Conservation (phyloP, 2,888 invertebrate species). For the Phania funesta region DNA sequence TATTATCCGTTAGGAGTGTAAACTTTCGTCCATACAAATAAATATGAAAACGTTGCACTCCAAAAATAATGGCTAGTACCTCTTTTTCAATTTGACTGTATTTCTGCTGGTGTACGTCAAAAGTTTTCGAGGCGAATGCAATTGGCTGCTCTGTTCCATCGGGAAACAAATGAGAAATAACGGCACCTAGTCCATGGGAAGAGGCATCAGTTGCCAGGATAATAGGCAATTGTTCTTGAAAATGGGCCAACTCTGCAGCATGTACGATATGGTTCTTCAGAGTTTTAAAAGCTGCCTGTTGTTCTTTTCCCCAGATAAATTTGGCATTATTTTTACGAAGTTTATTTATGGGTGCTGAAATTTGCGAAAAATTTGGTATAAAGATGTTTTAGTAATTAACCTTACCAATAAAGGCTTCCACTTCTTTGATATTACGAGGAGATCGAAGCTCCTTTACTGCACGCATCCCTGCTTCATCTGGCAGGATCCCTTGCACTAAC, state of each 20-base stretch:
- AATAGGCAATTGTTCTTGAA: not conserved
- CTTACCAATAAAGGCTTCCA: too few species aligned
- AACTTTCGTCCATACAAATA: too few species aligned
- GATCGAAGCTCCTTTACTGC: slow-evolving; percentile 5
- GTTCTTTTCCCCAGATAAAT: slow-evolving; percentile 9
- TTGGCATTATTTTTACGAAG: slow-evolving; percentile 17
- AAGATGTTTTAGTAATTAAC: too few species aligned
- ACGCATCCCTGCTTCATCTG: slow-evolving; percentile 26
- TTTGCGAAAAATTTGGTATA: slow-evolving; percentile 25
- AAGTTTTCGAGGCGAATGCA: slow-evolving; percentile 24
- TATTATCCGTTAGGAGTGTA: slow-evolving; percentile 35
- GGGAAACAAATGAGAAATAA: slow-evolving; percentile 18
- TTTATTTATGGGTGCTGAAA: slow-evolving; percentile 15
- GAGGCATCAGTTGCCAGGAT: slow-evolving; percentile 1
- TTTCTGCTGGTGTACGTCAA: slow-evolving; percentile 15
- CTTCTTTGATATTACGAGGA: too few species aligned
- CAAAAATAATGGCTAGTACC: slow-evolving; percentile 5
- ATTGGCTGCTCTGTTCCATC: slow-evolving; percentile 34
- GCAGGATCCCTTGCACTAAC: slow-evolving; percentile 59
- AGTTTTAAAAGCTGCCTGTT: slow-evolving; percentile 1
- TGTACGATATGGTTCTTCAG: too few species aligned
- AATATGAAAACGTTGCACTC: slow-evolving; percentile 24
- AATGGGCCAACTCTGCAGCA: too few species aligned
- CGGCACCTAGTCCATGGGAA: too few species aligned
- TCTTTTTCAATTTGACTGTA: slow-evolving; percentile 54